Percentiles rank a stretch among this genome's conserved stretches.
Conservation (phyloP, 2,888 invertebrate species). For the Deroplatys truncata region DNA sequence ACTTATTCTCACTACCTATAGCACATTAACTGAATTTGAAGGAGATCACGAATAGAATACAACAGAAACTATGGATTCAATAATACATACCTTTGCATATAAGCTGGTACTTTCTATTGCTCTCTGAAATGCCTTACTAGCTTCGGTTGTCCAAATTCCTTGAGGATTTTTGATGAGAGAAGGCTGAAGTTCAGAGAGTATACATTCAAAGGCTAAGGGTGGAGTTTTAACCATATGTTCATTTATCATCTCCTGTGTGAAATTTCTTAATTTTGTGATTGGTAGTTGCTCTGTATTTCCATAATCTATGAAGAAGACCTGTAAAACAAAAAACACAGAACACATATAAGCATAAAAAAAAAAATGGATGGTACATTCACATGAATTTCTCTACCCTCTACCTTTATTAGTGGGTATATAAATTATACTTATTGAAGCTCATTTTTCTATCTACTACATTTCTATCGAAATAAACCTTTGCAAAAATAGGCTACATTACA, state of each 20-base stretch:
- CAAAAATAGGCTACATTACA: too few species aligned
- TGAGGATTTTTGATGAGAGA: conserved; percentile 54
- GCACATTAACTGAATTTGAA: too few species aligned
- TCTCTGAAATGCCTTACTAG: conserved; percentile 37
- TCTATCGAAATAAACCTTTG: too few species aligned
- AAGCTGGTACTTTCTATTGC: conserved; percentile 39
- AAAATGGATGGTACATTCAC: too few species aligned
- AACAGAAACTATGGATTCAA: too few species aligned
- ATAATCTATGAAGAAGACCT: conserved; percentile 76
- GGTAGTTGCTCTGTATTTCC: conserved; percentile 58
- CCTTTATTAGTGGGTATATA: too few species aligned
- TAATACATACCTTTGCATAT: conserved; percentile 45
- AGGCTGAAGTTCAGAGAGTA: conserved; percentile 66
- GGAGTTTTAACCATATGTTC: conserved; percentile 42
- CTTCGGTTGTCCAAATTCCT: conserved; percentile 59
- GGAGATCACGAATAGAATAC: too few species aligned
- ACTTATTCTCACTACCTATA: too few species aligned
- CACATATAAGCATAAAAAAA: background rate
- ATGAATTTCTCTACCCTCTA: background rate
- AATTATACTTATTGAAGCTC: too few species aligned
- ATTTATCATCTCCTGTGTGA: conserved; percentile 38
- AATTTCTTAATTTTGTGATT: conserved; percentile 46
- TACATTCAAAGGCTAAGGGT: conserved; percentile 67
- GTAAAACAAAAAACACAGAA: conserved; percentile 32
- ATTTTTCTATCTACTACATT: too few species aligned